phyloP scores from a whole-genome alignment of 2,888 invertebrate genomes.

The Callyntrura sp. region DNA sequence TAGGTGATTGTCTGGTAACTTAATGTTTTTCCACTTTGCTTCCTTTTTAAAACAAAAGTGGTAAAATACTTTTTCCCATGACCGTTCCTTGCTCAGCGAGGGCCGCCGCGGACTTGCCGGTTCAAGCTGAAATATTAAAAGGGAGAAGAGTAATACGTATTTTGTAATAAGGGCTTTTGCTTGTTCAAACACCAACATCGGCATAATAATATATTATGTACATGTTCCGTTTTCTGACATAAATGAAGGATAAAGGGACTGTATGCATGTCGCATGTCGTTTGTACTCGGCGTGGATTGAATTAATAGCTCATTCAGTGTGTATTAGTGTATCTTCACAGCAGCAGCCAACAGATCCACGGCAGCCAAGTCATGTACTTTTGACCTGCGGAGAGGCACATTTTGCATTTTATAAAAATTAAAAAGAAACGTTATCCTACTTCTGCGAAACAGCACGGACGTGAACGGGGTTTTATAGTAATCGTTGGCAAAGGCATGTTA shows the following conservation, averaged over 20 bases:
- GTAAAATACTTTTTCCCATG: conserved; percentile 25
- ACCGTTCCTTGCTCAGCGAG: neutral
- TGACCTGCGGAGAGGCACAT: neutral
- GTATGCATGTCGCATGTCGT: neutral
- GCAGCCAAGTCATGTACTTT: neutral
- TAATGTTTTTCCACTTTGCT: conserved; percentile 51
- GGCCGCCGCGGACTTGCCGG: neutral
- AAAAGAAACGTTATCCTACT: neutral
- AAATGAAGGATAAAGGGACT: neutral
- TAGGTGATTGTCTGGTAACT: conserved; percentile 47
- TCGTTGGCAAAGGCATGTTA: too few relatives aligned
- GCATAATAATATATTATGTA: neutral
- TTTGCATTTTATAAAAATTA: conserved; percentile 9
- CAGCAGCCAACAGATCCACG: neutral
- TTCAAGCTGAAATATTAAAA: neutral
- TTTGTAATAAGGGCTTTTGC: neutral
- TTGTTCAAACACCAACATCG: neutral
- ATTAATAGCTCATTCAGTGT: neutral
- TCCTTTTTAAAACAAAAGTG: conserved; percentile 20
- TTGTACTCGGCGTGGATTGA: too few relatives aligned
- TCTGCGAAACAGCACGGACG: neutral
- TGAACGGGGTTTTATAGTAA: too few relatives aligned
- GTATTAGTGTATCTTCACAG: neutral
- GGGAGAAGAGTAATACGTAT: neutral
- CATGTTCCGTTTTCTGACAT: neutral